Evolutionary conservation across 1,140 invertebrate genomes (phyloP).

Genomic region (Prorops nasuta): DNA sequence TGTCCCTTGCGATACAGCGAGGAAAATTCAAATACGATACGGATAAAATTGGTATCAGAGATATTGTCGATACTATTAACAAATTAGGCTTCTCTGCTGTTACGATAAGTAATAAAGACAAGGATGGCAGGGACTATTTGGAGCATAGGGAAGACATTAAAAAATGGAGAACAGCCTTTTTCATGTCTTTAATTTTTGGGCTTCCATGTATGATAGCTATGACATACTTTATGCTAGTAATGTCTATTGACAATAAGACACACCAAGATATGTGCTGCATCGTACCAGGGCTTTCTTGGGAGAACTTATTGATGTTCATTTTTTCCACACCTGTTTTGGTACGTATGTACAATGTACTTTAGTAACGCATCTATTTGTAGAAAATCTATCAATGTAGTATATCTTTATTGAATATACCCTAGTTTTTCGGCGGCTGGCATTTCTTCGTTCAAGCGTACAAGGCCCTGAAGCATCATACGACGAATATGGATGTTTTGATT

Average conservation of each 20-base stretch:
- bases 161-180: constrained; percentile 92
- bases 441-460: constrained; percentile 95
- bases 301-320: constrained; percentile 93
- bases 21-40: constrained; percentile 84
- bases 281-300: constrained; percentile 86
- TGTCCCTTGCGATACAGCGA: constrained; percentile 84
- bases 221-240: constrained; percentile 89
- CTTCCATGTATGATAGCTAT: constrained; percentile 94
- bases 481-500: constrained; percentile 99
- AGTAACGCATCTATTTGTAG: no score
- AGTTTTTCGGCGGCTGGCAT: constrained; percentile 94
- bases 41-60: constrained; percentile 79
- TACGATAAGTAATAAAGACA: constrained; percentile 61
- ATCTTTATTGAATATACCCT: no score
- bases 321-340: constrained; percentile 95
- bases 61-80: constrained; percentile 85
- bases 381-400: no score
- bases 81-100: constrained; percentile 69
- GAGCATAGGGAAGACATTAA: constrained; percentile 84
- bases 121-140: constrained; percentile 64
- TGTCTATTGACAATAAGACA: constrained; percentile 62
- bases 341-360: no score
- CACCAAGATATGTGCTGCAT: constrained; percentile 79
- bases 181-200: constrained; percentile 92
- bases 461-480: constrained; percentile 84